These are phyloP conservation scores for Hippocampus kuda DNA, from an alignment of 2,797 vertebrate genomes.

Conservation along the genomic window DNA sequence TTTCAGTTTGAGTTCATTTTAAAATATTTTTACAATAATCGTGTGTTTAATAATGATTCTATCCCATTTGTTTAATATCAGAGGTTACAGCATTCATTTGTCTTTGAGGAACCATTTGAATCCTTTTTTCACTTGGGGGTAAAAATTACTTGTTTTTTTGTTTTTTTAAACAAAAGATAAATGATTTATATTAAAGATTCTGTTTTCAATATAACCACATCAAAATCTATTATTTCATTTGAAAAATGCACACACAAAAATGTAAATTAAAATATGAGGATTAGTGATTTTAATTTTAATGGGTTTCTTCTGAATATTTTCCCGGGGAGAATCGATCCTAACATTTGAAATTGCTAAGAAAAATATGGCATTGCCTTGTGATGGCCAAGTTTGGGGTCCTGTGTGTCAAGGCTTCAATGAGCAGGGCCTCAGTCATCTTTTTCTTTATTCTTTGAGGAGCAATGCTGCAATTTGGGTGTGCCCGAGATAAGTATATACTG, in stretches of 20 bases:
- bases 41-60: neutral
- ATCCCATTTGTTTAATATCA: neutral
- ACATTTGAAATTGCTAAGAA: too few relatives aligned
- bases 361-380: too few relatives aligned
- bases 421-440: slow-evolving; percentile 42
- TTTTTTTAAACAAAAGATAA: neutral
- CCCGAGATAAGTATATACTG: slow-evolving; percentile 64
- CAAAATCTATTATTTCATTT: too few relatives aligned
- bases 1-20: neutral
- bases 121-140: neutral
- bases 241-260: too few relatives aligned
- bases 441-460: slow-evolving; percentile 47
- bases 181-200: neutral
- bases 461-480: slow-evolving; percentile 64
- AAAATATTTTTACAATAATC: neutral
- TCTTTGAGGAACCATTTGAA: neutral
- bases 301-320: too few relatives aligned
- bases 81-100: neutral
- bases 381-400: neutral
- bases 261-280: too few relatives aligned
- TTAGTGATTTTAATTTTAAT: too few relatives aligned
- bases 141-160: neutral
- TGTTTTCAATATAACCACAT: neutral
- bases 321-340: too few relatives aligned
- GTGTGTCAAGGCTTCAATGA: slow-evolving; percentile 34